phyloP scores from a whole-genome alignment of 2,797 vertebrate species.

The Pempheris klunzingeri region DNA sequence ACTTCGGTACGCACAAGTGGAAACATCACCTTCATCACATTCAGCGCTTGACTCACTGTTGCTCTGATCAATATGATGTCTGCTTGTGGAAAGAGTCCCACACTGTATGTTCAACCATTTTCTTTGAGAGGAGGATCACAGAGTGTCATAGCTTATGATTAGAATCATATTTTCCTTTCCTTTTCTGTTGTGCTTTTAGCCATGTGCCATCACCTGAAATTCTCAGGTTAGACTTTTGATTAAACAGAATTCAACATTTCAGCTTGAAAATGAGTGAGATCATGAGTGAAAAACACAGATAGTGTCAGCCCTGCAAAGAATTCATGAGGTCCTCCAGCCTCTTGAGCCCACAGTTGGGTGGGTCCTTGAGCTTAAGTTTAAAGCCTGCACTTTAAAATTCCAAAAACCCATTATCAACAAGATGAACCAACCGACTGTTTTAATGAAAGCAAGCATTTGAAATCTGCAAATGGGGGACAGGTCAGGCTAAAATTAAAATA shows the following conservation, averaged over 20 bases:
- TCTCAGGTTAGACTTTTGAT: neutral
- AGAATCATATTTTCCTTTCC: neutral
- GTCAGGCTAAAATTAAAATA: slow-evolving; percentile 11
- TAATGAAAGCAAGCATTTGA: slow-evolving; percentile 26
- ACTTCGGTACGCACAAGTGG: neutral
- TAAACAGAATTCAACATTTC: neutral
- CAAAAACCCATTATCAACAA: slow-evolving; percentile 49
- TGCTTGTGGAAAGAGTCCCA: neutral
- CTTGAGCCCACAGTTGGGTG: slow-evolving; percentile 27
- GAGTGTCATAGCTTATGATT: no score
- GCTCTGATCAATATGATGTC: neutral
- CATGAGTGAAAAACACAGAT: slow-evolving; percentile 7
- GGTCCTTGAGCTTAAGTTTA: slow-evolving; percentile 50
- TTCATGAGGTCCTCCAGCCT: slow-evolving; percentile 16
- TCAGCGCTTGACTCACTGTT: no score
- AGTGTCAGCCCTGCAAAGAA: slow-evolving; percentile 28
- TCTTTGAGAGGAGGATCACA: neutral
- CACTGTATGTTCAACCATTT: neutral
- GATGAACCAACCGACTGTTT: slow-evolving; percentile 1
- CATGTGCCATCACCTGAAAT: neutral
- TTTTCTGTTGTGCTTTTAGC: no score
- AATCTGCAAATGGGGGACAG: slow-evolving; percentile 16
- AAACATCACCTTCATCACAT: neutral
- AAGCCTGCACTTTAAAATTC: slow-evolving; percentile 47
- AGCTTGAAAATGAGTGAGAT: slow-evolving; percentile 20